Evolutionary conservation across 2,888 invertebrate species (phyloP), one percentile per base, ranked within the genome.

Genomic region (Gisinianus flammeolus): DNA sequence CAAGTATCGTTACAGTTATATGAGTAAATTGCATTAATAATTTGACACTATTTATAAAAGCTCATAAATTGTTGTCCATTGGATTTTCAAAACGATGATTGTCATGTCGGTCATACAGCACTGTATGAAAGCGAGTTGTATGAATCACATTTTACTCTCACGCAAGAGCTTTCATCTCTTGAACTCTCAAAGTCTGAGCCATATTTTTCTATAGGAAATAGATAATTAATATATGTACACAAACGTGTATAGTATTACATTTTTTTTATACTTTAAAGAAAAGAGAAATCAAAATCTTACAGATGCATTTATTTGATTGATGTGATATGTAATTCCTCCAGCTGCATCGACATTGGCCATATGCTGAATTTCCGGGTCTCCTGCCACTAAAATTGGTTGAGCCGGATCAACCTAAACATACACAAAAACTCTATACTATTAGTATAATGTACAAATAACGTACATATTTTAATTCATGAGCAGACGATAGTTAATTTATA

Each of bases 281-380:
- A 62, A 24, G n/a, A 62, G 24, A 64, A 24, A 4, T 19, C 2
- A 28, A 3, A 64, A 12, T 85, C 88, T 85, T 86, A 89, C 90
- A 81, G 92, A 92, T 62, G 91, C 90, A 24, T 90, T 89, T 0
- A 96, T 89, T 87, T 94, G 94, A 86, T 94, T 93, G 79, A 90
- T 88, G 80, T 94, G 91, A 86, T 95, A 96, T 0, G 89, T 87
- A 44, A 97, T 91, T 0, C 94, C 94, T 10, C 96, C 96, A 8
- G 89, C 88, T 24, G 86, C 85, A 73, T 94, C 91, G 0, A 93
- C 92, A 71, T 90, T 88, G 35, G 88, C 87, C 88, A 92, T 93
- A 78, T 92, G 91, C 0, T 86, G 86, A 75, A 90, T 89, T 86
- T 96, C 96, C 66, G 93, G 94, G 87, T 97, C 97, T 0, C 97